Percentiles rank a stretch among this genome's conserved stretches.
phyloP scores from a whole-genome alignment of 2,113 vertebrate species.

The Thryonomys swinderianus region DNA sequence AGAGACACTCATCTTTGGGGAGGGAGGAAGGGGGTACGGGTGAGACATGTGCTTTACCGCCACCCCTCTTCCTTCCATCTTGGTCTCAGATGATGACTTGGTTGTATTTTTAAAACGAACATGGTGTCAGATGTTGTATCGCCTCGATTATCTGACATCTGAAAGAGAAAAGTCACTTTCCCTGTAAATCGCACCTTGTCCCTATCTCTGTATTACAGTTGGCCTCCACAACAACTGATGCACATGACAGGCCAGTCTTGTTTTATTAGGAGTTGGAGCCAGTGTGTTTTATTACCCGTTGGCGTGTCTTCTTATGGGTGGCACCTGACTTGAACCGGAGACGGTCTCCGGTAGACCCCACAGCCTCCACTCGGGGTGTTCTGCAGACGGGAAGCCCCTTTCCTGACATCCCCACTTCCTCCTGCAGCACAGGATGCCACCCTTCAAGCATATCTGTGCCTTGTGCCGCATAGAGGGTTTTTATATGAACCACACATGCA shows the following conservation, averaged over 20 bases:
- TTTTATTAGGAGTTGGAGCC: neutral
- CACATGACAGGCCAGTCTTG: rapidly evolving
- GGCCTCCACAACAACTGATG: neutral
- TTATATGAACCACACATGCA: neutral
- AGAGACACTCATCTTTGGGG: rapidly evolving
- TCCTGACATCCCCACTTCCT: rapidly evolving
- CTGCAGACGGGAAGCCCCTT: rapidly evolving
- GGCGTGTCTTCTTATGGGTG: neutral
- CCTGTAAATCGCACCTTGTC: neutral
- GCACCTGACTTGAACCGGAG: neutral
- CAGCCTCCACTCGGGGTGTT: neutral
- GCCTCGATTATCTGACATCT: constrained; percentile 34
- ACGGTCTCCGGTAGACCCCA: rapidly evolving
- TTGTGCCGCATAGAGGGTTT: neutral
- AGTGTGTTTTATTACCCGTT: neutral
- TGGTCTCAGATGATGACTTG: neutral
- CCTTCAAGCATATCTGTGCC: neutral
- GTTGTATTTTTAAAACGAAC: constrained; percentile 49
- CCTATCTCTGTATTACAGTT: neutral
- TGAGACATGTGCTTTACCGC: rapidly evolving
- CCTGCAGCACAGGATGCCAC: rapidly evolving
- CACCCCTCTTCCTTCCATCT: neutral
- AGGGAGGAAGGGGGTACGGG: neutral
- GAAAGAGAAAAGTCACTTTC: neutral
- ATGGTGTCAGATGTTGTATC: neutral